Evolutionary conservation across 2,888 invertebrate genomes (phyloP).

Genomic region (Nomada fabriciana): DNA sequence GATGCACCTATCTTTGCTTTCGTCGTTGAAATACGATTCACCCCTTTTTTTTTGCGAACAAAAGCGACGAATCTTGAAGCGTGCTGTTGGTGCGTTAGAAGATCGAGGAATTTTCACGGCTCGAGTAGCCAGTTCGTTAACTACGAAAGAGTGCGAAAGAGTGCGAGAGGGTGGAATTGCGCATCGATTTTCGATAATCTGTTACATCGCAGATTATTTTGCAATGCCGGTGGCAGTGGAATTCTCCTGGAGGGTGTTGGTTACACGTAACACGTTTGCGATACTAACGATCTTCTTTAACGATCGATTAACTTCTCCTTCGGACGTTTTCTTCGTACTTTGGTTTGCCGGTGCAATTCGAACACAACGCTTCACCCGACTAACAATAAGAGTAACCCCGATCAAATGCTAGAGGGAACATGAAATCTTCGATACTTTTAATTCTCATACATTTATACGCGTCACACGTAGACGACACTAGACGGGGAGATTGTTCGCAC

Average conservation of each 20-base stretch:
- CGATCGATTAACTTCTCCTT: not conserved
- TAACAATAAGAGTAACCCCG: not conserved
- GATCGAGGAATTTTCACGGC: not conserved
- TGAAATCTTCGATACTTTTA: not conserved
- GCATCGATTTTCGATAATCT: too few species aligned
- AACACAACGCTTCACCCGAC: not conserved
- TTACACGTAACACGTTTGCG: not conserved
- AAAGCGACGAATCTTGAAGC: too few species aligned
- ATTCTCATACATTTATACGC: too few species aligned
- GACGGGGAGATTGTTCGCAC: not conserved
- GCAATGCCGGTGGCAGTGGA: not conserved
- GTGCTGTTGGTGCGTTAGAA: not conserved
- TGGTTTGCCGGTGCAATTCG: not conserved
- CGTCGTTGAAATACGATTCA: too few species aligned
- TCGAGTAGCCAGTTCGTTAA: not conserved
- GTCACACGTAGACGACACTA: not conserved
- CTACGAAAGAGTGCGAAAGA: slow-evolving; percentile 16
- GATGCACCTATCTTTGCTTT: not conserved
- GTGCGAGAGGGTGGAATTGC: not conserved
- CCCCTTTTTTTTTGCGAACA: too few species aligned
- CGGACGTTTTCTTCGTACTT: not conserved
- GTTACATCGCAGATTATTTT: too few species aligned
- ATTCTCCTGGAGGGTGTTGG: not conserved
- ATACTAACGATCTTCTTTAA: not conserved
- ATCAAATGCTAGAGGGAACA: not conserved